Percentiles rank a stretch among this genome's conserved stretches.
Conservation (phyloP, 2,797 vertebrate species). For the Coranthus polyacanthus region DNA sequence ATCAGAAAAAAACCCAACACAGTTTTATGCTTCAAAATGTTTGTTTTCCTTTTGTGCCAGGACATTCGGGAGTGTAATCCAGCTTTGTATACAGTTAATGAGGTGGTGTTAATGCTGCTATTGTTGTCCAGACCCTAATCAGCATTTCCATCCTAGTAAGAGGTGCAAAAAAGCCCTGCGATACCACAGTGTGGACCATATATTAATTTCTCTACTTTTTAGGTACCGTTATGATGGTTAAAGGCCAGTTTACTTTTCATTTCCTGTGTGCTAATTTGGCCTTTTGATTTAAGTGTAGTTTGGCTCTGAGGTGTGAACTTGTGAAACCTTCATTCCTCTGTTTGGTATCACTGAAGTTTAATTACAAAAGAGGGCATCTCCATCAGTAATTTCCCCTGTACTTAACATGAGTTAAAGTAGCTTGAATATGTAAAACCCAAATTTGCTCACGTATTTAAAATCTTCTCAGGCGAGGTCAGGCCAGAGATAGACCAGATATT, state of each 20-base stretch:
- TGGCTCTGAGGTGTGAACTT: neutral
- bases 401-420: neutral
- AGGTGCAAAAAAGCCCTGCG: neutral
- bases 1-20: neutral
- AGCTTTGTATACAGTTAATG: constrained; percentile 28
- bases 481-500: neutral
- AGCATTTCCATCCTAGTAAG: constrained; percentile 1
- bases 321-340: neutral
- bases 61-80: constrained; percentile 36
- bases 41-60: constrained; percentile 28
- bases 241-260: constrained; percentile 8
- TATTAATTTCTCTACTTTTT: neutral
- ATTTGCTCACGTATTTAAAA: no score
- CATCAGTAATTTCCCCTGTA: neutral
- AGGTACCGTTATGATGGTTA: neutral
- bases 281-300: neutral
- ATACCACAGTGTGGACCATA: neutral
- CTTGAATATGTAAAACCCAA: neutral
- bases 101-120: constrained; percentile 17
- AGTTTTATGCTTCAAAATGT: constrained; percentile 16
- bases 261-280: constrained; percentile 12
- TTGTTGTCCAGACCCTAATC: constrained; percentile 20
- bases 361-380: neutral
- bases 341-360: neutral
- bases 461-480: no score